phyloP scores from a whole-genome alignment of 1,140 invertebrate genomes.

The Achroia grisella region DNA sequence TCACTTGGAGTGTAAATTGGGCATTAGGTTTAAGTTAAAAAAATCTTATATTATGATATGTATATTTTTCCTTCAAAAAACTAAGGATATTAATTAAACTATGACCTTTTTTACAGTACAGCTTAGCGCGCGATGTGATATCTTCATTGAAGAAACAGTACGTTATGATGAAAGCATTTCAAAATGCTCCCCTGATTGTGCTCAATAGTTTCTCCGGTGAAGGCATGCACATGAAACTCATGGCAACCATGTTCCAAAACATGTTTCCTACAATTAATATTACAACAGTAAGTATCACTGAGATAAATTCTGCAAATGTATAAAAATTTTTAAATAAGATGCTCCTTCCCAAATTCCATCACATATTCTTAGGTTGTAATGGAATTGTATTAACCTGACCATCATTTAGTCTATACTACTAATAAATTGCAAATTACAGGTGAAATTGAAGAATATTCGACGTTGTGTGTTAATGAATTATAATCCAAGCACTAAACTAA shows the following conservation, averaged over 20 bases:
- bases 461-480: constrained; percentile 95
- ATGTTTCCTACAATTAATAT: constrained; percentile 99
- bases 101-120: constrained; percentile 85
- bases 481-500: constrained; percentile 86
- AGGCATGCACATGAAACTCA: constrained; percentile 91
- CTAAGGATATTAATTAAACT: too few species aligned
- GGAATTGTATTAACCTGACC: too few species aligned
- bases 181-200: constrained; percentile 91
- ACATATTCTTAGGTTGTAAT: too few species aligned
- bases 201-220: constrained; percentile 95
- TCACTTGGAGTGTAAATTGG: too few species aligned
- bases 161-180: constrained; percentile 87
- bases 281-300: constrained; percentile 79
- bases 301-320: too few species aligned
- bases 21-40: too few species aligned
- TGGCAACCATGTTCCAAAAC: constrained; percentile 97
- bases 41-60: too few species aligned
- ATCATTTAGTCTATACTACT: too few species aligned
- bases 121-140: constrained; percentile 88
- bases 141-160: constrained; percentile 88
- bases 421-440: constrained; percentile 67
- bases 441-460: constrained; percentile 91
- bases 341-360: too few species aligned
- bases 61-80: too few species aligned
- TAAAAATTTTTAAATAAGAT: too few species aligned